Base-by-base conservation (phyloP, 2,797 vertebrate species). In the Delichon dasypus region DNA sequence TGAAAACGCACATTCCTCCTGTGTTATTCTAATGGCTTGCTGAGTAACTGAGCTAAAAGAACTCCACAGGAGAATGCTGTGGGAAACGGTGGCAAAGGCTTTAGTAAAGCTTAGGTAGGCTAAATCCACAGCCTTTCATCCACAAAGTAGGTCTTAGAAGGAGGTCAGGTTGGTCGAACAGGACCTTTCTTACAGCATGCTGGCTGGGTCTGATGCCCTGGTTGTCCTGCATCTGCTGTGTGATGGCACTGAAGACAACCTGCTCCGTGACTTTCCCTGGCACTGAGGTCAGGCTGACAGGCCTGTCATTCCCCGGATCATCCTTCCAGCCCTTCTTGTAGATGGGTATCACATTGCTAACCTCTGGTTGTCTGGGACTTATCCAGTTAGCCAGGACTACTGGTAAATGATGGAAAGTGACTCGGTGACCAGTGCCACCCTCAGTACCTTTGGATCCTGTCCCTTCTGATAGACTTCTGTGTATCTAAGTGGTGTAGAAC, bases 221-320 rank as follows among this genome's bases (percentile, higher is more conserved):
- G 20, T 16, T 57, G 50, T 38, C 44, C 11, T n/a, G 36, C 10
- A 34, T 8, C 8, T 76, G 23, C 36, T 0, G 0, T 57, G n/a
- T 57, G 57, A 22, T 45, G 44, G 20, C 23, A 7, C 27, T 50
- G 44, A 21, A 18, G 32, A 25, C 8, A 7, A 11, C 50, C 36
- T 70, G 44, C n/a, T 68, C 36, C 16, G 5, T 36, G n/a, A 51
- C 36, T 27, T 70, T 51, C 23, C 20, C 44, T 50, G 64, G 21
- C 50, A 44, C 36, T 44, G 50, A 50, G 57, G 20, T 38, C 36
- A 44, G 57, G 20, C 78, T 82, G 42, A 17, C 11, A 55, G 9
- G 48, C 22, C 54, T 58, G 25, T 21, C 64, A 29, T 27, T 78
- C 34, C 23, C 34, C 0, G 0, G 16, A 34, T 34, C 18, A 34